Conservation (phyloP, 2,113 vertebrate species). For the Aramus guarauna region DNA sequence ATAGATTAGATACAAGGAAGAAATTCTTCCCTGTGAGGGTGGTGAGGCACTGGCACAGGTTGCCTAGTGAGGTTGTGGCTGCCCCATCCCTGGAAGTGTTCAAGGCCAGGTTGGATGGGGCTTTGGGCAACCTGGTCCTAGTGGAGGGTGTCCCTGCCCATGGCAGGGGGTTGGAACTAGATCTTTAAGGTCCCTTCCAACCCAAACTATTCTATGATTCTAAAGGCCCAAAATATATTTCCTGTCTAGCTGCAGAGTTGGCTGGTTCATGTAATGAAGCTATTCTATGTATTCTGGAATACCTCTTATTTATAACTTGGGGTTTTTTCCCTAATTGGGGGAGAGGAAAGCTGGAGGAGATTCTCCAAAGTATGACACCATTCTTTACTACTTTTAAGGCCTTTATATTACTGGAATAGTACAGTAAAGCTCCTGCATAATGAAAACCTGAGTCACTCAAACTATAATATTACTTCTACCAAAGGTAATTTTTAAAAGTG, state of each 20-base stretch:
- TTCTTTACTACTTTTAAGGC: not conserved
- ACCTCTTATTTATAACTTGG: not conserved
- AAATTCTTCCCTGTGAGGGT: no score
- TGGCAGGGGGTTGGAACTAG: no score
- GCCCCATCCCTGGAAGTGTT: no score
- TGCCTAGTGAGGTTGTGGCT: no score
- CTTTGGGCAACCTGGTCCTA: no score
- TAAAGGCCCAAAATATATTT: not conserved
- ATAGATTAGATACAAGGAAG: no score
- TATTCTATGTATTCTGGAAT: not conserved
- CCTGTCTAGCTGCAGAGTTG: not conserved
- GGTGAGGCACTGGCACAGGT: no score
- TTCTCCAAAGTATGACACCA: not conserved
- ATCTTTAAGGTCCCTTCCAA: no score
- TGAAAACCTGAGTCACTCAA: not conserved
- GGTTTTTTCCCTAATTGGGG: accelerated
- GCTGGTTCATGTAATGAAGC: not conserved
- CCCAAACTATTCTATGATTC: no score
- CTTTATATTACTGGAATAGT: not conserved
- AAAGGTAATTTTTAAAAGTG: not conserved
- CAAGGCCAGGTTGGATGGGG: no score
- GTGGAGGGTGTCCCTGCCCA: no score
- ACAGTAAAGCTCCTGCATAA: not conserved
- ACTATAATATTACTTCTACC: not conserved
- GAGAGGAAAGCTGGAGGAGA: not conserved